Evolutionary conservation across 37 sponge, comb jelly and placozoan genomes (phyloP).

Genomic region (Ephydatia muelleri): DNA sequence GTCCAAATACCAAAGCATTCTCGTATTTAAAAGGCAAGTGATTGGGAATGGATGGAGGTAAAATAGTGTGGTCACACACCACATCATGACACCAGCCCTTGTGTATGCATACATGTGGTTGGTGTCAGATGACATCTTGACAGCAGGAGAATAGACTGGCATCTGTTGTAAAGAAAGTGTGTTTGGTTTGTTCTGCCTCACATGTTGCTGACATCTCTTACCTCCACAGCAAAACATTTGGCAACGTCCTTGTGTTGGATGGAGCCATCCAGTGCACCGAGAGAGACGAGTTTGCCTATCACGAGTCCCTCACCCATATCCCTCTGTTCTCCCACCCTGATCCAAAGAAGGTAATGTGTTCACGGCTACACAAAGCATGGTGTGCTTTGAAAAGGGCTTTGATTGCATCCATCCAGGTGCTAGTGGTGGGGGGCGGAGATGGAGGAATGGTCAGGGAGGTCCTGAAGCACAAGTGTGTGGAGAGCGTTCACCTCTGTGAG

Average conservation of each 20-base stretch:
- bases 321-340: conserved; percentile 84
- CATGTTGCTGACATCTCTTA: neutral
- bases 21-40: conserved; percentile 66
- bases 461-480: conserved; percentile 79
- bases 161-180: too few species aligned
- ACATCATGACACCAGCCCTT: too few species aligned
- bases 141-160: too few species aligned
- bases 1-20: conserved; percentile 65
- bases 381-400: neutral
- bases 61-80: neutral
- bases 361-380: too few species aligned
- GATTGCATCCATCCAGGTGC: conserved; percentile 54
- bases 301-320: conserved; percentile 85
- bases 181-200: neutral
- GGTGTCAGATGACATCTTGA: too few species aligned
- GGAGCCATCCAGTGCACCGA: conserved; percentile 90
- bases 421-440: conserved; percentile 96
- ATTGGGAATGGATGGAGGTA: too few species aligned
- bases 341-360: conserved; percentile 60
- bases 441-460: conserved; percentile 93
- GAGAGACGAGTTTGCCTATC: conserved; percentile 85
- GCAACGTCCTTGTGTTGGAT: conserved; percentile 83
- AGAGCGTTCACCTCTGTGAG: conserved; percentile 82
- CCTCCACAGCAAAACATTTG: conserved; percentile 69
- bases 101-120: neutral